phyloP scores from a whole-genome alignment of 1,140 invertebrate genomes.

The Drosophila sturtevanti region DNA sequence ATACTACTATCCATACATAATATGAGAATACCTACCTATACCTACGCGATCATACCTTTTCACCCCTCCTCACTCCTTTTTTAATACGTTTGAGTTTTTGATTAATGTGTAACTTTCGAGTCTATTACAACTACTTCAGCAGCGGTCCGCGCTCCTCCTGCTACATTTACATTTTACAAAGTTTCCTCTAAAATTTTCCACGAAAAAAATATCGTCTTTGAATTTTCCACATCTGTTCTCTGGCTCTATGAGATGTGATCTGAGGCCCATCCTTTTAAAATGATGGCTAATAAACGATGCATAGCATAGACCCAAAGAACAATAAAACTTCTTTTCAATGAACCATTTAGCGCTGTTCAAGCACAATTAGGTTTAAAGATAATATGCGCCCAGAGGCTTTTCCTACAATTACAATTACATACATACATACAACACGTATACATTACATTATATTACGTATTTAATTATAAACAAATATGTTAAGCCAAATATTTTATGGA shows the following conservation, averaged over 20 bases:
- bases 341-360: conserved; percentile 48
- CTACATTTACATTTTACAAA: conserved; percentile 42
- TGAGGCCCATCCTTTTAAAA: too few species aligned
- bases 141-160: neutral
- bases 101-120: conserved; percentile 45
- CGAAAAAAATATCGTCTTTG: neutral
- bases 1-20: conserved; percentile 68
- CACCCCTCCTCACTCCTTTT: neutral
- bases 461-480: conserved; percentile 75
- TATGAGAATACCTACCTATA: conserved; percentile 50
- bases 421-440: conserved; percentile 59
- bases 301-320: conserved; percentile 64
- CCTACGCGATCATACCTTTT: conserved; percentile 31
- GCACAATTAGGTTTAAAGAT: conserved; percentile 77
- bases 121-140: conserved; percentile 9
- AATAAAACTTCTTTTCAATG: conserved; percentile 23
- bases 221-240: conserved; percentile 45
- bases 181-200: conserved; percentile 18
- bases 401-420: conserved; percentile 62
- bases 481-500: conserved; percentile 75
- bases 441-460: conserved; percentile 65
- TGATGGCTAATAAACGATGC: conserved; percentile 17
- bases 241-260: conserved; percentile 59
- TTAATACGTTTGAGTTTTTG: conserved; percentile 63
- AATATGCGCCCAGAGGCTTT: conserved; percentile 74